Conservation (phyloP, 2,888 invertebrate species). For the Eubasilissa splendida region DNA sequence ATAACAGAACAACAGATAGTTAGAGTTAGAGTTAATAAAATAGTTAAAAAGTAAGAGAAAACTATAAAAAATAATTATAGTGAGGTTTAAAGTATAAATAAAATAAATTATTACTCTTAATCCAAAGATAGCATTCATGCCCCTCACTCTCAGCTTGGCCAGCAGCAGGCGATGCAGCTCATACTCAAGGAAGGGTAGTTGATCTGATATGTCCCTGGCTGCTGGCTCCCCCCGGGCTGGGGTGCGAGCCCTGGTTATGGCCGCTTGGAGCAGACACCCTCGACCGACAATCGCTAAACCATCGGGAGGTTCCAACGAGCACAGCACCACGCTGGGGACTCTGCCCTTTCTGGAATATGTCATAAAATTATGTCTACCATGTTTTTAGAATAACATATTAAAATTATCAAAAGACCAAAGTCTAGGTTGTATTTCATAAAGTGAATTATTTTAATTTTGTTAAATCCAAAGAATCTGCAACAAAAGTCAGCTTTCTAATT, state of each 20-base stretch:
- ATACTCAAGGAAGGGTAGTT: conserved; percentile 95
- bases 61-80: neutral
- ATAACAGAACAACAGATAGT: neutral
- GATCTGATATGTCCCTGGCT: conserved; percentile 95
- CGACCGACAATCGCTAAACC: conserved; percentile 82
- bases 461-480: no score
- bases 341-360: conserved; percentile 77
- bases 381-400: no score
- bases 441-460: no score
- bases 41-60: no score
- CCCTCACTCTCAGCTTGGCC: conserved; percentile 92
- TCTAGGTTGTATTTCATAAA: no score
- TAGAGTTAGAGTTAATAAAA: neutral
- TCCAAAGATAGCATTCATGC: conserved; percentile 95
- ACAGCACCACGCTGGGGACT: conserved; percentile 92
- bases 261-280: conserved; percentile 79
- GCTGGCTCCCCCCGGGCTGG: conserved; percentile 88
- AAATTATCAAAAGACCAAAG: no score
- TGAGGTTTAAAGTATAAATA: neutral
- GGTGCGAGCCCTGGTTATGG: conserved; percentile 84
- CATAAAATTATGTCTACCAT: no score
- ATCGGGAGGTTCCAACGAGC: conserved; percentile 90
- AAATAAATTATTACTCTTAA: conserved; percentile 72
- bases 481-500: no score
- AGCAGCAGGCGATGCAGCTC: conserved; percentile 93